Evolutionary conservation across 2,797 vertebrate species (phyloP), one percentile per base, ranked within the genome.

Genomic region (Tauraco hartlaubi): DNA sequence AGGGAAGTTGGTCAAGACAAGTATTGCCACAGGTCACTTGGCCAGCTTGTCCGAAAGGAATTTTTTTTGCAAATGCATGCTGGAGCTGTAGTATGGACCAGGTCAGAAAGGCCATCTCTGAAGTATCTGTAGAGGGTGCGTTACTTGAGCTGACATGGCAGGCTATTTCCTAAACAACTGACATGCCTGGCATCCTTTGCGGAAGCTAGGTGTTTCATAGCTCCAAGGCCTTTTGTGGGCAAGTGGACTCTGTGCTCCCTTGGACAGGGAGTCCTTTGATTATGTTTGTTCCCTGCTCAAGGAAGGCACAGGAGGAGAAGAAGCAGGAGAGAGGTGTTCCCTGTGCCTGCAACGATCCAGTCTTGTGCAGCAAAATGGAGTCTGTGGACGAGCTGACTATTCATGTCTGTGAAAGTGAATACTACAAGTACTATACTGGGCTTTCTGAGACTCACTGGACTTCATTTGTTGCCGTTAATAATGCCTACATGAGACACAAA

Each of bases 391-490:
- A 82, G 46, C 8, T 3, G 6, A 15, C 5, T 90, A 43, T 69
- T 19, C 16, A 4, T 11, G 41, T 41, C 10, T 49, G 18, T 5
- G 12, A 31, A 75, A 89, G 67, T 10, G 29, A 76, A 17, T 31
- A n/a, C 25, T 39, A 12, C 0, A 0, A 16, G 13, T 35, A 73
- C n/a, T 72, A 80, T 80, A 44, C 21, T 44, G 39, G 31, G 31
- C 26, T 64, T 94, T 92, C 72, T 83, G 76, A 85, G 79, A 68
- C 25, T 52, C 46, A 48, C 20, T 52, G 72, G 18, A 9, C 63
- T 92, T 82, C 0, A 1, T 76, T 76, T 83, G 4, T 22, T 76
- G 59, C 20, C n/a, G 88, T 85, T 86, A 73, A 43, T 73, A 76
- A 48, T 1, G 7, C 68, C n/a, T 35, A 4, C 9, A 25, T 14